A percentile compares a stretch with the other conserved stretches of the same genome.
Evolutionary conservation across 2,888 invertebrate species (phyloP).

Genomic region (Scaptomyza caliginosa): DNA sequence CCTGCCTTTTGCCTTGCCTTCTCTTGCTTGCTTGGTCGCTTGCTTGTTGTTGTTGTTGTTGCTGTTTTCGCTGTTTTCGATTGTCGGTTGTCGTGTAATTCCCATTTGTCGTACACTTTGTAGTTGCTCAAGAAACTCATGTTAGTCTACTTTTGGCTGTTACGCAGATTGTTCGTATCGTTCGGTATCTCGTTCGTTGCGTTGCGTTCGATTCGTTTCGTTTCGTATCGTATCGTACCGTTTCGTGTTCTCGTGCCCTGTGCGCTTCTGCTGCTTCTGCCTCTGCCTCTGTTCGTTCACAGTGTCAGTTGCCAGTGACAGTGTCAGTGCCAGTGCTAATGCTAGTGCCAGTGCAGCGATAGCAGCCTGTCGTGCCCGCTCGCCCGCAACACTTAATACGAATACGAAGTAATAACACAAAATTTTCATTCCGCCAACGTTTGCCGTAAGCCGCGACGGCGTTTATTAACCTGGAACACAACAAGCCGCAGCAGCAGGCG

Average conservation of each 20-base stretch:
- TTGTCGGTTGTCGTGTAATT: constrained; percentile 83
- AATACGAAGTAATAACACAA: neutral
- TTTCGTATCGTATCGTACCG: neutral
- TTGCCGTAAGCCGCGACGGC: constrained; percentile 23
- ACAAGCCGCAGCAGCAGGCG: constrained; percentile 29
- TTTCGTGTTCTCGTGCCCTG: constrained; percentile 49
- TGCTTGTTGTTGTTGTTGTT: constrained; percentile 18
- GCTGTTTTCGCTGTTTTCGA: constrained; percentile 62
- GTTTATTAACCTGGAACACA: constrained; percentile 35
- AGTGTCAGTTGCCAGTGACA: constrained; percentile 22
- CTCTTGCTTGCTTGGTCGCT: constrained; percentile 27
- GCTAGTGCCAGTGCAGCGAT: constrained; percentile 25
- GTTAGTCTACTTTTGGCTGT: constrained; percentile 85
- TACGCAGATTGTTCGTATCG: constrained; percentile 83
- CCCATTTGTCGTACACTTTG: constrained; percentile 84
- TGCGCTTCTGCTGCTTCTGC: constrained; percentile 41
- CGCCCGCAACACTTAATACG: constrained; percentile 25
- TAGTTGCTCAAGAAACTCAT: constrained; percentile 84
- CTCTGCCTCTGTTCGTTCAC: constrained; percentile 23
- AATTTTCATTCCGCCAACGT: constrained; percentile 5
- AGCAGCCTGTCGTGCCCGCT: constrained; percentile 66
- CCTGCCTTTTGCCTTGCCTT: constrained; percentile 5
- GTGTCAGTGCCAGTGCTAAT: constrained; percentile 37
- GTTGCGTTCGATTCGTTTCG: constrained; percentile 30
- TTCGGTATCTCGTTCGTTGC: constrained; percentile 59